phyloP scores from a whole-genome alignment of 2,888 invertebrate species.

The Galerucella pusilla region DNA sequence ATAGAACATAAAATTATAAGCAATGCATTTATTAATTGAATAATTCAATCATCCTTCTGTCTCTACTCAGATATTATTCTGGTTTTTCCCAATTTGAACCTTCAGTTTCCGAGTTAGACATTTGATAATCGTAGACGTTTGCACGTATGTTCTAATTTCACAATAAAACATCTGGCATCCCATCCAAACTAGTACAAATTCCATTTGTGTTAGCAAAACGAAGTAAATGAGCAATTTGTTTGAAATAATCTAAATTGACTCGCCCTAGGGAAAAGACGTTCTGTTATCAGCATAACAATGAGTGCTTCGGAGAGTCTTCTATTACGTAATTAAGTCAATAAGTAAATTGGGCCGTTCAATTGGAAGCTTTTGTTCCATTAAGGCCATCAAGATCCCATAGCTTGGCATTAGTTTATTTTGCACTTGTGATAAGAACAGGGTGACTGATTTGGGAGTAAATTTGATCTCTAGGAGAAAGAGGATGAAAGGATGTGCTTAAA shows the following conservation, averaged over 20 bases:
- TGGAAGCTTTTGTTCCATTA: conserved; percentile 38
- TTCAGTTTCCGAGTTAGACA: neutral
- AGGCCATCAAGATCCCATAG: conserved; percentile 24
- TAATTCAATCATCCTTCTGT: too few relatives aligned
- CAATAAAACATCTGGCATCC: conserved; percentile 9
- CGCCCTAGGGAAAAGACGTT: conserved; percentile 39
- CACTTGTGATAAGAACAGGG: conserved; percentile 29
- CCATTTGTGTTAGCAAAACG: conserved; percentile 36
- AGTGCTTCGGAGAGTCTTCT: conserved; percentile 39
- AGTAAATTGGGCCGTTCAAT: conserved; percentile 42
- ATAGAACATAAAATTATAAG: too few relatives aligned
- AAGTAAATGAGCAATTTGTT: conserved; percentile 43
- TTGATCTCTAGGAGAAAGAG: neutral
- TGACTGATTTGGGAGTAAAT: conserved; percentile 11
- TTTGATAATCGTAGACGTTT: neutral
- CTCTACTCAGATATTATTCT: too few relatives aligned
- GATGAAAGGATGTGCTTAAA: neutral
- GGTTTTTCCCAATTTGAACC: too few relatives aligned
- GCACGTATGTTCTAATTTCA: neutral
- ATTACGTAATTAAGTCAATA: conserved; percentile 44
- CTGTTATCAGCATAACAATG: conserved; percentile 47
- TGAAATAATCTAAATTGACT: conserved; percentile 44
- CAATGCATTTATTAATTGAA: too few relatives aligned
- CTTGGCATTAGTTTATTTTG: conserved; percentile 33
- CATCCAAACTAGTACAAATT: conserved; percentile 10